Conservation (phyloP, 2,797 vertebrate genomes). For the Lophura swinhoii region DNA sequence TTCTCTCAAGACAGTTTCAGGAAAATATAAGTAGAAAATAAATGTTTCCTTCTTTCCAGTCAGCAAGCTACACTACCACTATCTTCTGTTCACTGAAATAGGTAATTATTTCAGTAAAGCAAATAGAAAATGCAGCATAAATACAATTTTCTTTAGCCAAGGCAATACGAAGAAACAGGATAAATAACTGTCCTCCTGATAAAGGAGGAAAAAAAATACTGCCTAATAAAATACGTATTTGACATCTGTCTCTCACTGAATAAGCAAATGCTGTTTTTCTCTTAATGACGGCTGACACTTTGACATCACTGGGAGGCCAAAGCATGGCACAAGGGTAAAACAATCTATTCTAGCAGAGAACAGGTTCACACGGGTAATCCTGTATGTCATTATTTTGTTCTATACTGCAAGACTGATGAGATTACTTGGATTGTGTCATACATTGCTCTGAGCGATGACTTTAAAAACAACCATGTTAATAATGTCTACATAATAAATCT, state of each 20-base stretch:
- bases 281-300: constrained; percentile 19
- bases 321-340: background rate
- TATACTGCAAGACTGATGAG: background rate
- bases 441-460: background rate
- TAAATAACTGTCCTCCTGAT: background rate
- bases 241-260: constrained; percentile 25
- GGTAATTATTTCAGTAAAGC: background rate
- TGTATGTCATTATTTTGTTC: background rate
- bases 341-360: background rate
- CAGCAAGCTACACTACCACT: background rate
- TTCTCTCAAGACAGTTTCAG: background rate
- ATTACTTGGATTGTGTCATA: background rate
- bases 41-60: background rate
- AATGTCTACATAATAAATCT: background rate
- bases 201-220: background rate
- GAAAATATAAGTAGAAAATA: background rate
- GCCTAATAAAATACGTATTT: background rate
- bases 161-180: background rate
- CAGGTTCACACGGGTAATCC: background rate
- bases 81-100: background rate
- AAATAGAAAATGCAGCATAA: background rate
- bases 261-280: background rate
- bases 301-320: background rate
- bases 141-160: background rate
- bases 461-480: background rate